Base-by-base conservation (phyloP, 2,113 vertebrate genomes). In the Phylloscopus trochiloides region DNA sequence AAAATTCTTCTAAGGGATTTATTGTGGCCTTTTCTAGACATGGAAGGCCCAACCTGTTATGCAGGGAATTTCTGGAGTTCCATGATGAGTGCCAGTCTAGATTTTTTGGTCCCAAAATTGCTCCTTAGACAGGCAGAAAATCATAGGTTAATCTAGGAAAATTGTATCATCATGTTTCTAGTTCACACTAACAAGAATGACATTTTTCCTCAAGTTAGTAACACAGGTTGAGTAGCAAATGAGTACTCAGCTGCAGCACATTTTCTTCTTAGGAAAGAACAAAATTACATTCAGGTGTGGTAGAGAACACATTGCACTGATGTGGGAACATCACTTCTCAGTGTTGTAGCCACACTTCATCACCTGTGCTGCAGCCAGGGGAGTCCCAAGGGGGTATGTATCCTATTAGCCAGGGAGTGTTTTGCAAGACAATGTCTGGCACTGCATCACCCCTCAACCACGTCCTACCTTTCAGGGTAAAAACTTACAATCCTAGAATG, bases 321-420 rank as follows among this genome's bases (percentile, higher is more conserved):
- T 17, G 8, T 24, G 14, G 20, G 29, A 54, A 34, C 12, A 40
- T 18, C 26, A 31, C 10, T 61, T 66, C 11, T 4, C 16, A 11
- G 24, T 11, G 15, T n/a, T 51, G 28, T 77, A 66, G 28, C 16
- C 21, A 3, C 6, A 6, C 8, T 57, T 20, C 15, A 12, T 66
- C 42, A 36, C 18, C 34, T 34, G 7, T 29, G 32, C 11, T 28
- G 20, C 25, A 38, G 47, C 9, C n/a, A 42, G 65, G 12, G 28
- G 19, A 14, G 10, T 20, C 65, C 12, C 42, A 40, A 14, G 21
- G 31, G 16, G 12, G 12, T 8, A 3, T 19, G 18, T 18, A 25
- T n/a, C n/a, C 36, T 48, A 18, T 42, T 65, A 61, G 20, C 14
- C 20, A 28, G 6, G 11, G 12, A 9, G 0, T 0, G 0, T 31